phyloP scores from a whole-genome alignment of 2,113 vertebrate species.

The Smithornis capensis region DNA sequence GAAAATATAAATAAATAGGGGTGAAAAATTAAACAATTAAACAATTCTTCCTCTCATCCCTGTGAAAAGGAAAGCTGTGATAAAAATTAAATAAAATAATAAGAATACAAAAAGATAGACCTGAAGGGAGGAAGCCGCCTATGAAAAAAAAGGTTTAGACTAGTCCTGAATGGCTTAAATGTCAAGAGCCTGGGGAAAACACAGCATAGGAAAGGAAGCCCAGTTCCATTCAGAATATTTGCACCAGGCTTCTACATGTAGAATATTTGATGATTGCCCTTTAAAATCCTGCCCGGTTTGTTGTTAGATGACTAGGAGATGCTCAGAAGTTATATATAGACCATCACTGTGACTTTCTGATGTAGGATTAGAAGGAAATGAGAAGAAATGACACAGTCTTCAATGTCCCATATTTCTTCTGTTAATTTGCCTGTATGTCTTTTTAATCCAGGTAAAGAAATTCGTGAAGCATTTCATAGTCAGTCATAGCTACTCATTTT shows the following conservation, averaged over 20 bases:
- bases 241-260: fast-evolving
- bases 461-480: background rate
- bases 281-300: background rate
- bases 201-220: fast-evolving
- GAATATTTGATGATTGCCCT: background rate
- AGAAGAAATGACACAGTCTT: background rate
- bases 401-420: background rate
- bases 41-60: background rate
- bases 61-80: fast-evolving
- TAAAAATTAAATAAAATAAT: background rate
- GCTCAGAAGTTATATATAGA: background rate
- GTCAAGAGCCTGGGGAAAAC: background rate
- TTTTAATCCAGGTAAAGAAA: background rate
- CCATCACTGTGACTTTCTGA: background rate
- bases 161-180: background rate
- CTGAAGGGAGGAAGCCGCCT: background rate
- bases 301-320: background rate
- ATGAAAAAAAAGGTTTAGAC: background rate
- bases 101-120: background rate
- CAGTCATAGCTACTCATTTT: background rate
- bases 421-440: background rate
- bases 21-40: background rate
- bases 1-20: background rate
- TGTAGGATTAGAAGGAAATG: background rate
- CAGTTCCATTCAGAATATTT: background rate